Evolutionary conservation across 2,113 vertebrate genomes (phyloP), one percentile per base, ranked within the genome.

Genomic region (Rhinoptilus africanus): DNA sequence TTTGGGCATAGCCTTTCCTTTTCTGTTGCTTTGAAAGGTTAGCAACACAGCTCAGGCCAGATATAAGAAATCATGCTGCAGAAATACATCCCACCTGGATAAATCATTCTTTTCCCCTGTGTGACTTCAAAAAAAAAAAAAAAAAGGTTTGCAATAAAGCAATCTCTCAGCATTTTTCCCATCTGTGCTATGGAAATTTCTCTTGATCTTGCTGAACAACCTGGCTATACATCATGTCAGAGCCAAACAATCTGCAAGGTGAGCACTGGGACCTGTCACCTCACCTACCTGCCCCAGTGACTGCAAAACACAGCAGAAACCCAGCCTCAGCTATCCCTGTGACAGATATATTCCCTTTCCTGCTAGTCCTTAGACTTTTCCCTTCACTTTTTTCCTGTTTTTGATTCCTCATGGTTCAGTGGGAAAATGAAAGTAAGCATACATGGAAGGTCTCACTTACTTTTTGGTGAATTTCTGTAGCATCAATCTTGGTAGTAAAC

Each of bases 111-210:
- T 91, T 88, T 50, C 73, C 63, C 30, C 23, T 5, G 17, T 59
- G 53, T 68, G 59, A 53, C 20, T 45, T 57, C 20, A 8, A 32
- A 69, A 72, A 73, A 71, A 47, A 62, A 48, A 32, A n/a, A 69
- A 56, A 63, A 73, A 30, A 16, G 10, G 7, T 27, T 72, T 67
- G 21, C 32, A 72, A 54, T 26, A 62, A 73, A 68, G 37, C 39
- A 84, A 21, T 43, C 20, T 87, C 43, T 45, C 35, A 11, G 32
- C 24, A 28, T 37, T 71, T 92, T 85, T 37, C 62, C 62, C 86
- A 74, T 62, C 73, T 91, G 57, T 64, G 76, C 83, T 77, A 16
- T 86, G 92, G 83, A 96, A 95, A 95, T 94, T 37, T 91, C 37
- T 89, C 75, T 75, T 88, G 88, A 84, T 71, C 80, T 92, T 72